Base-by-base conservation (phyloP, 2,888 invertebrate species). In the Hybos culiciformis region DNA sequence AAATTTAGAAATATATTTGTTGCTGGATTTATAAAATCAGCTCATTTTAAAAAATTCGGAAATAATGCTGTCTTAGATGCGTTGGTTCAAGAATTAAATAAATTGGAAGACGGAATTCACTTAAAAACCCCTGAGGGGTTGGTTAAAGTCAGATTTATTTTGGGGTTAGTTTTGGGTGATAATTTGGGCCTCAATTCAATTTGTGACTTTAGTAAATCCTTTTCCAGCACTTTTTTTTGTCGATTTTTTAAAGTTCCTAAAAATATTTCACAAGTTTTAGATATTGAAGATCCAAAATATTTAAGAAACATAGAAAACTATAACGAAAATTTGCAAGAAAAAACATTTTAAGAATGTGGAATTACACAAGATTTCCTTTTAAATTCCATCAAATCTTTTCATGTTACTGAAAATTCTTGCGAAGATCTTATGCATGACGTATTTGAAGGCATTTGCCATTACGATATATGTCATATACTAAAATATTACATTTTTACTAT, bases 141-240 rank as follows among this genome's bases (percentile, higher is more conserved):
- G 5, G 15, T 21, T 36, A 24, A 20, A 15, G 34, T 42, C n/a
- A 42, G 39, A 18, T 42, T 46, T 33, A 37, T 46, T 37, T 14
- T 43, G 37, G 42, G 39, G 3, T 36, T 46, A 4, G 14, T 46
- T 18, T 37, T 46, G 21, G 42, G 42, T 23, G 42, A 46, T 24
- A 46, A 43, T 31, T 46, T 46, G 14, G 42, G 37, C 14, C 39
- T 46, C 6, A 46, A 46, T 20, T 15, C 32, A 18, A 24, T 44
- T 19, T 20, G 39, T 12, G 29, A 19, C 26, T 44, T 34, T 21
- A 46, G 34, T 12, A 43, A 39, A 46, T 42, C 42, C 5, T 46
- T 46, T 24, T 37, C 29, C 18, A 29, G 46, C n/a, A 39, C 19
- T 15, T 46, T 34, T n/a, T n/a, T n/a, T 37, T 46, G 46, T 37